Percentiles rank a stretch among this genome's conserved stretches.
phyloP scores from a whole-genome alignment of 2,797 vertebrate genomes.

The Dendrocincla tyrannina region DNA sequence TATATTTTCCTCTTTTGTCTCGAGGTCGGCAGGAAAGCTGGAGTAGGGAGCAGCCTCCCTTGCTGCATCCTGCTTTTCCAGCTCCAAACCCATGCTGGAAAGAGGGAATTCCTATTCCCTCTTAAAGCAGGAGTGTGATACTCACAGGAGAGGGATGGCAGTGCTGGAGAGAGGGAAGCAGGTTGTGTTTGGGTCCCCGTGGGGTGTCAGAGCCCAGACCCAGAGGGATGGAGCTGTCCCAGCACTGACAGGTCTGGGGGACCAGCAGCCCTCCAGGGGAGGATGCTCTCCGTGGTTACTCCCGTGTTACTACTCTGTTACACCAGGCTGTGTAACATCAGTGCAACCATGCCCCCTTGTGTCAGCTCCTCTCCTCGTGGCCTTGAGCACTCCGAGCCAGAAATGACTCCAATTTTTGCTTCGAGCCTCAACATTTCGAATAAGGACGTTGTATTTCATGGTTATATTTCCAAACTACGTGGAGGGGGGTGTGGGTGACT shows the following conservation, averaged over 20 bases:
- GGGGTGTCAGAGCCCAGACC: neutral
- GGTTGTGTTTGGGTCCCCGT: neutral
- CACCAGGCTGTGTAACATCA: neutral
- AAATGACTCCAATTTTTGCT: neutral
- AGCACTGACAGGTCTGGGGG: neutral
- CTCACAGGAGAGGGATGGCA: neutral
- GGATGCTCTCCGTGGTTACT: neutral
- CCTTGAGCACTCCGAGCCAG: neutral
- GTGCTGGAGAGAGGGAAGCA: neutral
- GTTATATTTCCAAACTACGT: neutral
- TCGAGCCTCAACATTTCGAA: neutral
- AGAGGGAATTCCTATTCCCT: neutral
- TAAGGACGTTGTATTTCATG: neutral
- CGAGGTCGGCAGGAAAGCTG: neutral
- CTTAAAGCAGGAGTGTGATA: fast-evolving
- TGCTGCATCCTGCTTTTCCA: neutral
- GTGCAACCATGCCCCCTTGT: slow-evolving; percentile 31
- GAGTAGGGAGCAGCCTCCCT: neutral
- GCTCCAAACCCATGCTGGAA: neutral
- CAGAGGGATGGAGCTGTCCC: neutral
- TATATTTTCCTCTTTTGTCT: neutral
- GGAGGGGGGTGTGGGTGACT: too few species aligned
- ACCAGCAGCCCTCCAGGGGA: neutral
- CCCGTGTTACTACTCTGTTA: neutral
- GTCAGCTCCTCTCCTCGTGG: neutral